Base-by-base conservation (phyloP, 2,888 invertebrate species). In the Idaea straminata region DNA sequence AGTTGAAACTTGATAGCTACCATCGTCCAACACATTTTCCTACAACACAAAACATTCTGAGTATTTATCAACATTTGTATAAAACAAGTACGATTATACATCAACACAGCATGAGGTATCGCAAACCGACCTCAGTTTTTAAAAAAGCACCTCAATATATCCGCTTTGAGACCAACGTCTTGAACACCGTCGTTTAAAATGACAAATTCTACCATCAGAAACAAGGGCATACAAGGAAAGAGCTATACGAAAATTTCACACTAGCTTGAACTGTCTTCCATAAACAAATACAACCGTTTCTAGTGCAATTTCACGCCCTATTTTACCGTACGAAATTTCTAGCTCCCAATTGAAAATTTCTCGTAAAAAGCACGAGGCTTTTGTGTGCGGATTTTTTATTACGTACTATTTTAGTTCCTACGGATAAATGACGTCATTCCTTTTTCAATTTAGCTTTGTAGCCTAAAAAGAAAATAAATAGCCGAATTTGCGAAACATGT, bases 301-400 rank as follows among this genome's bases (percentile, higher is more conserved):
- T 78, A 78, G 81, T 82, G 84, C 88, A 88, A 90, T 92, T 92
- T 90, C 87, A 89, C 88, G 91, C 87, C 85, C 85, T 89, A 92
- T 91, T 92, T 91, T 88, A 88, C 82, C 79, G 78, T 81, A 83
- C 84, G 82, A 86, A 87, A 86, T 89, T 87, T 82, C 83, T 83
- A 81, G 78, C 75, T 73, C 83, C 80, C 85, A 86, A 86, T 87
- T 86, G 86, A 87, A 88, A 87, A 85, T 83, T 81, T 86, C 77
- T 80, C 82, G 84, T 82, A 82, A 83, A 81, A 78, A 76, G 79
- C 80, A 77, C 75, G 75, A 77, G 77, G 79, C 83, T 83, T 84
- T 88, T 85, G 83, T 85, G 74, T 81, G 79, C 74, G 78, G 79
- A 77, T 80, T 86, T 89, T 87, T 89, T 88, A 85, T 86, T 81